These are phyloP conservation scores for Apamea anceps DNA, from an alignment of 2,888 invertebrate genomes.

Conservation along the genomic window DNA sequence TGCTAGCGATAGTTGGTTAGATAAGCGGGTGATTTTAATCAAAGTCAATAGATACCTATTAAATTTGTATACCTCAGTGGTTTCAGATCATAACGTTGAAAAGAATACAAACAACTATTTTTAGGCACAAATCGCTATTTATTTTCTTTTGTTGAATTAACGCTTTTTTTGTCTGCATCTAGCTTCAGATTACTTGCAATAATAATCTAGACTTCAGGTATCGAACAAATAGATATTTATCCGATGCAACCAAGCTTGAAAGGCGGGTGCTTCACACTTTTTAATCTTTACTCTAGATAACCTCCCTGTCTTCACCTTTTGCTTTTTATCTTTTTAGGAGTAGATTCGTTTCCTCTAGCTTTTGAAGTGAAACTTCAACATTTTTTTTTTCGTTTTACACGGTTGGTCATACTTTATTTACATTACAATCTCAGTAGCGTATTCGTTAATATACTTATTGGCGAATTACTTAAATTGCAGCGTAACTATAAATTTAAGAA, in stretches of 20 bases:
- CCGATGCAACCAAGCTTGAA: neutral
- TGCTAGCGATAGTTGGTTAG: neutral
- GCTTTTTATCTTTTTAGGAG: neutral
- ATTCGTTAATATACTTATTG: neutral
- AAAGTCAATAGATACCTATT: neutral
- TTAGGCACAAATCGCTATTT: neutral
- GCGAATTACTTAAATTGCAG: neutral
- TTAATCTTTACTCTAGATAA: constrained; percentile 20
- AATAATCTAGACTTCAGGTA: neutral
- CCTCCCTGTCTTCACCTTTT: neutral
- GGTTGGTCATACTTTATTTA: neutral
- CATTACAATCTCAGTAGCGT: neutral
- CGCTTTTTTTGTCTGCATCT: neutral
- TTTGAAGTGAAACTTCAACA: neutral
- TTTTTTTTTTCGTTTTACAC: neutral
- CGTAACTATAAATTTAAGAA: too few relatives aligned
- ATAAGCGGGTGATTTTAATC: constrained; percentile 21
- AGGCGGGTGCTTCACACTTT: neutral
- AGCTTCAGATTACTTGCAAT: neutral
- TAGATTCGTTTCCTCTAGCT: neutral
- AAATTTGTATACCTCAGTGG: neutral
- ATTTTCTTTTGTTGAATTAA: neutral
- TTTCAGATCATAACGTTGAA: neutral
- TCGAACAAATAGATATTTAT: neutral
- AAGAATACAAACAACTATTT: neutral